A percentile compares a stretch with the other conserved stretches of the same genome.
These are phyloP conservation scores for Callipepla californica DNA, from an alignment of 2,113 vertebrate species.

Conservation along the genomic window DNA sequence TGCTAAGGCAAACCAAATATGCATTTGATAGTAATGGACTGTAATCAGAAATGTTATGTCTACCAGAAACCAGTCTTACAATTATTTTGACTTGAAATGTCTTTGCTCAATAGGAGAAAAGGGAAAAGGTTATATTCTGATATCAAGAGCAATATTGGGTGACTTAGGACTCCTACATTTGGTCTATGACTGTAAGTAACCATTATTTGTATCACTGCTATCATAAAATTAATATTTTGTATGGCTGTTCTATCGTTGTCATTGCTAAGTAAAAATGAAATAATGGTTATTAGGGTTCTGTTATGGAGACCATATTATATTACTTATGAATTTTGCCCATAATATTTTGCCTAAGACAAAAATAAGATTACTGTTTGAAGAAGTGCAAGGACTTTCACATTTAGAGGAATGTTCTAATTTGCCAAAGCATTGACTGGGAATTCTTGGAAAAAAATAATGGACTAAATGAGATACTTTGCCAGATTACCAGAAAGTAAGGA, in stretches of 20 bases:
- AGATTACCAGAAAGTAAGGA: background rate
- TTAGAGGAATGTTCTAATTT: background rate
- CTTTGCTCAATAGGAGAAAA: background rate
- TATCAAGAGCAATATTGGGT: background rate
- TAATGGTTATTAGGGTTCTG: background rate
- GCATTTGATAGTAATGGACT: background rate
- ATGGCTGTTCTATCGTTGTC: background rate
- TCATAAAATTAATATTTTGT: background rate
- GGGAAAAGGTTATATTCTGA: background rate
- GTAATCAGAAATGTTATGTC: background rate
- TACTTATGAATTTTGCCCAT: background rate
- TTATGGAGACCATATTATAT: background rate
- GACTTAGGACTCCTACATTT: background rate
- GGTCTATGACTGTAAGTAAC: background rate
- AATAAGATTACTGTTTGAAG: background rate
- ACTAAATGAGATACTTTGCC: background rate
- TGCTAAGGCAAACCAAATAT: background rate
- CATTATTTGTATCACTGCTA: background rate
- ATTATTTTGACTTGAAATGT: background rate
- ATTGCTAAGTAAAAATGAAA: slow-evolving; percentile 1
- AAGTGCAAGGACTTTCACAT: background rate
- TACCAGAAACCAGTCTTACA: background rate
- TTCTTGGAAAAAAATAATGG: background rate
- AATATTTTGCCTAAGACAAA: slow-evolving; percentile 4
- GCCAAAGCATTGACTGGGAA: background rate